Conservation (phyloP, 2,797 vertebrate species). For the Astyanax mexicanus region DNA sequence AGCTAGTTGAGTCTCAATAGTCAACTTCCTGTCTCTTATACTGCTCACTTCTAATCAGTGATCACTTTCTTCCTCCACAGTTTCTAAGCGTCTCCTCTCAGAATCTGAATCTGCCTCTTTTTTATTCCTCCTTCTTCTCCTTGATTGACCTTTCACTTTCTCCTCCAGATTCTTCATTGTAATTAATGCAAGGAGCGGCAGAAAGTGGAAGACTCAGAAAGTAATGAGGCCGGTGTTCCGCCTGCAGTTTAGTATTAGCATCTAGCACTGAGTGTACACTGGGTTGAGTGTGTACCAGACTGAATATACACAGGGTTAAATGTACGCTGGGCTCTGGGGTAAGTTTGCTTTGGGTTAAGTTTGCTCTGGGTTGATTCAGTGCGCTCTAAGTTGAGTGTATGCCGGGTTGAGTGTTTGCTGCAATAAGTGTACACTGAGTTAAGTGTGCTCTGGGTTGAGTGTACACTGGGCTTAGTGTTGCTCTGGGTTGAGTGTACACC, state of each 20-base stretch:
- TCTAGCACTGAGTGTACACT: neutral
- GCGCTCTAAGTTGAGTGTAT: too few species aligned
- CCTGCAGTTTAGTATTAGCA: neutral
- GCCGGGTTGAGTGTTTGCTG: neutral
- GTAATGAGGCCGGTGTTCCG: conserved; percentile 29
- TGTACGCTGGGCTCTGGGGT: too few species aligned
- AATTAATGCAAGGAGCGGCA: conserved; percentile 31
- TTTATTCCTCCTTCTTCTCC: conserved; percentile 28
- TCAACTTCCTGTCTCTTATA: neutral
- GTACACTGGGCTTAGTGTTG: neutral
- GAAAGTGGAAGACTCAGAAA: conserved; percentile 35
- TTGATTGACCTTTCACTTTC: conserved; percentile 44
- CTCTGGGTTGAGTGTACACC: neutral
- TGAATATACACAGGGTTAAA: neutral
- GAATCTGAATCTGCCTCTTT: conserved; percentile 31
- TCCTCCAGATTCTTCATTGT: conserved; percentile 45
- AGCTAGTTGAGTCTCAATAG: neutral
- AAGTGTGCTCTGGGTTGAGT: neutral
- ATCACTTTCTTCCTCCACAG: conserved; percentile 37
- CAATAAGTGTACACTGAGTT: neutral
- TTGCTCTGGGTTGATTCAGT: too few species aligned
- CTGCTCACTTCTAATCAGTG: conserved; percentile 5
- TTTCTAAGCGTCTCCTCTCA: conserved; percentile 35
- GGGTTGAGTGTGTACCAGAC: neutral
- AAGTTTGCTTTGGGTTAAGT: too few species aligned